Evolutionary conservation across 2,113 vertebrate genomes (phyloP).

Genomic region (Candoia aspera): DNA sequence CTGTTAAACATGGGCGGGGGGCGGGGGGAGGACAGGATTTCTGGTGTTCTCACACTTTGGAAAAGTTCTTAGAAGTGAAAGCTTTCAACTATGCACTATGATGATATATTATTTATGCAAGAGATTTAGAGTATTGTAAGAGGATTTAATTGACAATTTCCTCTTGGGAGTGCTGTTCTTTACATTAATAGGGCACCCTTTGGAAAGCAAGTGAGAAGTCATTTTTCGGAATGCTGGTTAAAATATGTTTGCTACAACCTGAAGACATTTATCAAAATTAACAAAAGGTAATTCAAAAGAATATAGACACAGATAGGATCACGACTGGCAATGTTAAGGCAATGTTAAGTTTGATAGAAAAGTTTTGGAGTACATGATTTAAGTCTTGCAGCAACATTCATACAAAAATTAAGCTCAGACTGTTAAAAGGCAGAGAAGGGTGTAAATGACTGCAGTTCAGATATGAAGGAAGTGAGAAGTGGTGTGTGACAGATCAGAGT

Average conservation of each 20-base stretch:
- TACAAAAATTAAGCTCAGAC: background rate
- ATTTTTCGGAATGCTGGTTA: background rate
- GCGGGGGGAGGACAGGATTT: background rate
- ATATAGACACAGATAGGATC: background rate
- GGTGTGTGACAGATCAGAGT: conserved; percentile 24
- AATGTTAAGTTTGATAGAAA: background rate
- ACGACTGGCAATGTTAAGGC: background rate
- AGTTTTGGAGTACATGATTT: background rate
- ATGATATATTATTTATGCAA: background rate
- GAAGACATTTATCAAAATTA: background rate
- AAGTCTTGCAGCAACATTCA: background rate
- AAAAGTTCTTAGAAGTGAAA: background rate
- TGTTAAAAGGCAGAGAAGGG: background rate
- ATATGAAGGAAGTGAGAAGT: conserved; percentile 28
- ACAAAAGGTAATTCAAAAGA: background rate
- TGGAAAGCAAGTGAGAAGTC: background rate
- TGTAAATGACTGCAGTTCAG: conserved; percentile 7
- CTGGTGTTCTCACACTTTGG: background rate
- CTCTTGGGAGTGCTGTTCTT: background rate
- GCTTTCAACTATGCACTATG: background rate
- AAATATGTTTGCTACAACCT: background rate
- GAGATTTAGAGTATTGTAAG: background rate
- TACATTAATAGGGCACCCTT: background rate
- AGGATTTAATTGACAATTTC: background rate
- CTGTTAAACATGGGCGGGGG: background rate